Conservation (phyloP, 2,113 vertebrate species). For the Siniperca chuatsi region DNA sequence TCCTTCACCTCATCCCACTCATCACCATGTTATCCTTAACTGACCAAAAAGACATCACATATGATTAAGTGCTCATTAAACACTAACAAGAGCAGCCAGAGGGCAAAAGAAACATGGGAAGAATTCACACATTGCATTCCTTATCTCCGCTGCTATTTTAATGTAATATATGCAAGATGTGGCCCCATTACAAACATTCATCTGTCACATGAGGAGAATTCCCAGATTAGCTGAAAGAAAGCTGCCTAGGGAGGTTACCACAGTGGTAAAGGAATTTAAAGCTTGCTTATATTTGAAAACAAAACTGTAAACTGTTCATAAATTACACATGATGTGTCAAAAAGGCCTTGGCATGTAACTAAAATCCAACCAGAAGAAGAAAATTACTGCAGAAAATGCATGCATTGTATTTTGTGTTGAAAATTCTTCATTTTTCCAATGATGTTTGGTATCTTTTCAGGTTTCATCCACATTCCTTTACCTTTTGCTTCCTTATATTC, state of each 20-base stretch:
- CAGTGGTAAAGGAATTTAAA: background rate
- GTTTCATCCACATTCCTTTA: background rate
- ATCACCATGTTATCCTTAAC: slow-evolving; percentile 1
- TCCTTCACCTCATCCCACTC: slow-evolving; percentile 41
- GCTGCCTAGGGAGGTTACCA: background rate
- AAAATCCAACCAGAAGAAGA: background rate
- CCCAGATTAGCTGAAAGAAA: background rate
- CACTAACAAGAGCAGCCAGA: slow-evolving; percentile 46
- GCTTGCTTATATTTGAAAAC: background rate
- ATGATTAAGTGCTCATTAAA: slow-evolving; percentile 65
- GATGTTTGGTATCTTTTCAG: background rate
- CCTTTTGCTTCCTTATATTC: background rate
- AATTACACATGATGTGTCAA: background rate
- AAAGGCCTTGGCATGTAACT: background rate
- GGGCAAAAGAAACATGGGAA: slow-evolving; percentile 27
- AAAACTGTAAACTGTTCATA: background rate
- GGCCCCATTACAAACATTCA: slow-evolving; percentile 54
- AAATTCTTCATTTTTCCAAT: background rate
- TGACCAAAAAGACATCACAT: slow-evolving; percentile 39
- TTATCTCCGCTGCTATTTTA: slow-evolving; percentile 30
- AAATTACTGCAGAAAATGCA: background rate
- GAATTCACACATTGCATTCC: slow-evolving; percentile 13
- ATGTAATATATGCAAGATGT: slow-evolving; percentile 59
- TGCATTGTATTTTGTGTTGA: background rate
- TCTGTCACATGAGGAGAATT: slow-evolving; percentile 44